A percentile compares a stretch with the other conserved stretches of the same genome.
Conservation (phyloP, 2,113 vertebrate species). For the Pachyramphus minor region DNA sequence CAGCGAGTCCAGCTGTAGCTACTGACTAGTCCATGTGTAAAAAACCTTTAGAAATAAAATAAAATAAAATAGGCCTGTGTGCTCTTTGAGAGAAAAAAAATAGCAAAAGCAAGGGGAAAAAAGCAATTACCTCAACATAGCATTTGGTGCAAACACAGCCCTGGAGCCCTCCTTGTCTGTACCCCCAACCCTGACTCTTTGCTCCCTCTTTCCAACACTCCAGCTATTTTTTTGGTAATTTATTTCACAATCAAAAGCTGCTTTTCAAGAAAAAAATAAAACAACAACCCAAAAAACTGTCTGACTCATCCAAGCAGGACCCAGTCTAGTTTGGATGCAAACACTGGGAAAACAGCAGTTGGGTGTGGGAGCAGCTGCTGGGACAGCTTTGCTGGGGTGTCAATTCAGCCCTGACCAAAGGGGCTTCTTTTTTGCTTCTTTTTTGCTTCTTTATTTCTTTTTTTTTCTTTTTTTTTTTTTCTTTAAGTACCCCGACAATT, state of each 20-base stretch:
- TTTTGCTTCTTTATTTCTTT: background rate
- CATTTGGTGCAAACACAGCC: background rate
- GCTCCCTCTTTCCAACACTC: background rate
- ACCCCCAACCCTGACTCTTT: background rate
- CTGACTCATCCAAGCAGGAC: conserved; percentile 15
- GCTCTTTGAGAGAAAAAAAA: background rate
- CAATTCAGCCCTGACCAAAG: conserved; percentile 1
- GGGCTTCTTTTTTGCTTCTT: background rate
- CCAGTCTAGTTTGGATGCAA: background rate
- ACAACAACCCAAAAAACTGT: background rate
- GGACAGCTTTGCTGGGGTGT: background rate
- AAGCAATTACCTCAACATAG: background rate
- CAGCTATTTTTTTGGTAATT: background rate
- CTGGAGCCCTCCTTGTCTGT: background rate
- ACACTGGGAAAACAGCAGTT: background rate
- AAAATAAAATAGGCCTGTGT: background rate
- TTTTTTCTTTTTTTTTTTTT: background rate
- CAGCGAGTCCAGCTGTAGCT: background rate
- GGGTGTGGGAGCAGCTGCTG: background rate
- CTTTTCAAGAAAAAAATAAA: background rate
- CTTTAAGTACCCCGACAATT: background rate
- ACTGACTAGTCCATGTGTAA: background rate
- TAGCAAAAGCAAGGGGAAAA: background rate
- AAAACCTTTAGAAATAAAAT: background rate
- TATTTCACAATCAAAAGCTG: conserved; percentile 24